Conservation (phyloP, 2,797 vertebrate genomes). For the Clarias fuscus region DNA sequence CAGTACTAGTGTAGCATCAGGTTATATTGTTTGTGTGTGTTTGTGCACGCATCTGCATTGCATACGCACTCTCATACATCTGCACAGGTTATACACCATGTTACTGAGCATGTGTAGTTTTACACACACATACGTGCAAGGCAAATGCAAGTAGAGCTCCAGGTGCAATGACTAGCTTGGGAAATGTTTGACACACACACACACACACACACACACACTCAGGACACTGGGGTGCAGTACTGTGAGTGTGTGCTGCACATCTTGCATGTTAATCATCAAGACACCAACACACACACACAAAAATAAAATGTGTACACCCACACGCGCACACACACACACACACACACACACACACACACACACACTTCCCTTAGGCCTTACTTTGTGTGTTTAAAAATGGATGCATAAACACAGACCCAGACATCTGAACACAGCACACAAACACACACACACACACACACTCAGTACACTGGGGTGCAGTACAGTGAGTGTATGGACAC, state of each 20-base stretch:
- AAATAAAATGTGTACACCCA: too few species aligned
- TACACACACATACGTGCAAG: slow-evolving; percentile 5
- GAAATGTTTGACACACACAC: slow-evolving; percentile 23
- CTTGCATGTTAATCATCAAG: slow-evolving; percentile 56
- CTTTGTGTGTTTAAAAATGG: not conserved
- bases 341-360: too few species aligned
- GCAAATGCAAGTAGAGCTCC: not conserved
- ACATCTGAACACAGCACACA: not conserved
- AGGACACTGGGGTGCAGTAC: slow-evolving; percentile 38
- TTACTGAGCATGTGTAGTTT: not conserved
- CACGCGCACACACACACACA: slow-evolving; percentile 12
- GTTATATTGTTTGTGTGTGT: not conserved
- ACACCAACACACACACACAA: slow-evolving; percentile 28
- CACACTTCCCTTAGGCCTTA: not conserved
- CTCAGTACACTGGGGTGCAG: too few species aligned
- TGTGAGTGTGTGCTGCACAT: slow-evolving; percentile 41
- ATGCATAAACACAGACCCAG: not conserved
- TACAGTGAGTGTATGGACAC: slow-evolving; percentile 4
- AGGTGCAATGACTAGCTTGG: not conserved
- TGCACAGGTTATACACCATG: not conserved
- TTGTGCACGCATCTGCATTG: not conserved
- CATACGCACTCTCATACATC: not conserved
- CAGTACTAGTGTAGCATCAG: not conserved
- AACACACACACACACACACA: slow-evolving; percentile 16
- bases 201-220: slow-evolving; percentile 18